Conservation (phyloP, 2,888 invertebrate genomes). For the Acanthosoma haemorrhoidale region DNA sequence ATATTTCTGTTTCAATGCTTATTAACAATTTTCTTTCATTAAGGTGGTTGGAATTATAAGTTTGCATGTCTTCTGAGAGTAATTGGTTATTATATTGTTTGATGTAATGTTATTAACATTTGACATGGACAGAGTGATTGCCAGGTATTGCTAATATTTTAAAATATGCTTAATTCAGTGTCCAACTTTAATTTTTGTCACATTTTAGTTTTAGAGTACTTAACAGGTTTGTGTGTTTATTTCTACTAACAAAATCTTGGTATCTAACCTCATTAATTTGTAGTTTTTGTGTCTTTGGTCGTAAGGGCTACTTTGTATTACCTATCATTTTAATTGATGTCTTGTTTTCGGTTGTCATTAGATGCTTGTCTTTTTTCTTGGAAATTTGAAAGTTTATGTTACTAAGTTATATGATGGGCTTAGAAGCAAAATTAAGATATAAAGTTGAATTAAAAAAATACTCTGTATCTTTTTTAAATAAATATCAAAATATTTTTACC, state of each 20-base stretch:
- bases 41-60: background rate
- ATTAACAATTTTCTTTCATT: background rate
- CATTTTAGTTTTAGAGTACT: background rate
- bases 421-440: too few species aligned
- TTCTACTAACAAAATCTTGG: background rate
- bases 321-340: background rate
- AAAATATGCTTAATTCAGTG: background rate
- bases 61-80: slow-evolving; percentile 7
- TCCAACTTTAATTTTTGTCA: too few species aligned
- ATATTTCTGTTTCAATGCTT: background rate
- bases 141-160: too few species aligned
- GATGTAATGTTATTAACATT: too few species aligned
- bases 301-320: background rate
- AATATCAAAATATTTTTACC: background rate
- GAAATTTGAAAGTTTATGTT: background rate
- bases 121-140: too few species aligned
- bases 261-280: background rate
- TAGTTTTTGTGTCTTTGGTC: background rate
- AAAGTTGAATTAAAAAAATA: too few species aligned
- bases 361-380: background rate
- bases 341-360: background rate
- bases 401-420: too few species aligned
- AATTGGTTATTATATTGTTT: background rate
- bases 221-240: background rate
- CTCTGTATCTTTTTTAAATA: background rate